These are phyloP conservation scores for Xerus inauris DNA, from an alignment of 2,113 vertebrate genomes.

Conservation along the genomic window DNA sequence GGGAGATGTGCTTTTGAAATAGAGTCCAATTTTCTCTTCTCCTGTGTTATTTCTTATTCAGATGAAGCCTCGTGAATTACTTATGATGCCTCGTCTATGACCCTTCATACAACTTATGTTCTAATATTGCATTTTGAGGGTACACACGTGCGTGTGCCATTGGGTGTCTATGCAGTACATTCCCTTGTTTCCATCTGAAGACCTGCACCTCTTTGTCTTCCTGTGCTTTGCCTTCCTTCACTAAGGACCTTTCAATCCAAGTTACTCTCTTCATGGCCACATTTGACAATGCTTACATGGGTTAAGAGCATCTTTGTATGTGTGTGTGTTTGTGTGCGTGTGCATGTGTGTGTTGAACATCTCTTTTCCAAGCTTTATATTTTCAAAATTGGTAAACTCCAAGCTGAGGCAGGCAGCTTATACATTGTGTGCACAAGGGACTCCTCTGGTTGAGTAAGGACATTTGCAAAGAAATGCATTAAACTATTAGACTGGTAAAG, in stretches of 20 bases:
- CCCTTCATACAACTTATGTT: background rate
- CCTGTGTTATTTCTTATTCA: background rate
- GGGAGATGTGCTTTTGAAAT: background rate
- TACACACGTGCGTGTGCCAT: background rate
- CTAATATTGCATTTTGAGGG: background rate
- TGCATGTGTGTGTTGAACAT: background rate
- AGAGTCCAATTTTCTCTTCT: background rate
- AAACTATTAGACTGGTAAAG: background rate
- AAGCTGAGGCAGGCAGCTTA: background rate
- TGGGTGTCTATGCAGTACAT: no score
- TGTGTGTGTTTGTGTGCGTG: background rate
- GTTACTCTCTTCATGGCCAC: background rate
- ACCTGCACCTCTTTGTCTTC: background rate
- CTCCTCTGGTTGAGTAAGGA: background rate
- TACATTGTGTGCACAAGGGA: background rate
- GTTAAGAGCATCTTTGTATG: background rate
- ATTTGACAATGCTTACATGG: background rate
- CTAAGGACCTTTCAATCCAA: background rate
- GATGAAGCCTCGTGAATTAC: background rate
- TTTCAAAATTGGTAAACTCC: background rate
- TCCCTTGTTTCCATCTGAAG: background rate
- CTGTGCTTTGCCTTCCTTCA: background rate
- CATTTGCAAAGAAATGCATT: background rate
- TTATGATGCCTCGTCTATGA: background rate
- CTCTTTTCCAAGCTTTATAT: background rate